Percentiles rank a stretch among this genome's conserved stretches.
These are phyloP conservation scores for Myotis vivesi DNA, from an alignment of 2,797 vertebrate species.

Conservation along the genomic window DNA sequence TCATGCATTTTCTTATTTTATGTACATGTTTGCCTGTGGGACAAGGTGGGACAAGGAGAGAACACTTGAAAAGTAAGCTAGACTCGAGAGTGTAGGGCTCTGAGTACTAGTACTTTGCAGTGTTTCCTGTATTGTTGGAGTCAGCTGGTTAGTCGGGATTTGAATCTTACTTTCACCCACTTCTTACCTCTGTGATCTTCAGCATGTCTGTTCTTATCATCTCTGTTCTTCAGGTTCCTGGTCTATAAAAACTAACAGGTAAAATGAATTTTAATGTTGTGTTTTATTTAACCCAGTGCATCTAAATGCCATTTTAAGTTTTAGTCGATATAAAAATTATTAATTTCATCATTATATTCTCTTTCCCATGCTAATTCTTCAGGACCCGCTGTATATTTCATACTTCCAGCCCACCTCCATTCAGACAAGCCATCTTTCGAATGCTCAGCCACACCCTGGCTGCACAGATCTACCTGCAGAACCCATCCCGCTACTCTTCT, in stretches of 20 bases:
- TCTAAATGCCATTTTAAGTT: neutral
- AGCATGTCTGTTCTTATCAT: neutral
- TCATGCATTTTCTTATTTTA: neutral
- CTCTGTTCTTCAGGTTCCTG: neutral
- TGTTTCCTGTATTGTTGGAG: neutral
- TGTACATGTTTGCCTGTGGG: neutral
- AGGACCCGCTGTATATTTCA: neutral
- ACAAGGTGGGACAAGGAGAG: neutral
- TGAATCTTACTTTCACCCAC: neutral
- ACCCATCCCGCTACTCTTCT: neutral
- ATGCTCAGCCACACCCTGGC: neutral
- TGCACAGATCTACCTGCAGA: too few species aligned
- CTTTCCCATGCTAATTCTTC: neutral
- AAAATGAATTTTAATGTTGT: constrained; percentile 16
- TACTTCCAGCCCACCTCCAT: neutral
- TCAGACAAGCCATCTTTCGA: neutral
- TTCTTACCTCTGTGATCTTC: neutral
- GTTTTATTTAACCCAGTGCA: constrained; percentile 3
- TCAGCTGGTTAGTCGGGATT: neutral
- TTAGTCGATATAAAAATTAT: neutral
- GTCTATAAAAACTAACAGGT: neutral
- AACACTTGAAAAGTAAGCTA: neutral
- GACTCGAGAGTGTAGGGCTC: neutral
- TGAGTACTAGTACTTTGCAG: neutral
- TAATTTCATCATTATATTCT: neutral